phyloP scores from a whole-genome alignment of 1,140 invertebrate species.

The Lordiphosa collinella region DNA sequence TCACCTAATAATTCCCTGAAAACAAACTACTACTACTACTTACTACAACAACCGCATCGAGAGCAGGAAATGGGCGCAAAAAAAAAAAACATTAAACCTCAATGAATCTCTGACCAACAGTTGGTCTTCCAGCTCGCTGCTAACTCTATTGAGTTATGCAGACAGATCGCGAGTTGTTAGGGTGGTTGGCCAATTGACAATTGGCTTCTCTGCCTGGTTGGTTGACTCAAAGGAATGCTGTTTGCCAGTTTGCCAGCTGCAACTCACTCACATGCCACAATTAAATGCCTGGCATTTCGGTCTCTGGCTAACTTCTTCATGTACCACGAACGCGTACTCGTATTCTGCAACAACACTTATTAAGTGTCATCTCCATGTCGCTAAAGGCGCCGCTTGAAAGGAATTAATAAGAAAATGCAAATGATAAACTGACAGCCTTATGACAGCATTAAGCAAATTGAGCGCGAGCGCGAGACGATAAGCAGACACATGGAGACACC shows the following conservation, averaged over 20 bases:
- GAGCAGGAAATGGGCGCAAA: slow-evolving; percentile 23
- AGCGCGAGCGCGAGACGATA: slow-evolving; percentile 48
- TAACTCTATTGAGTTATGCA: slow-evolving; percentile 17
- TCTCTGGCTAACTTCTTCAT: not conserved
- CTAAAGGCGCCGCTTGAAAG: slow-evolving; percentile 51
- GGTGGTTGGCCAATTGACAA: slow-evolving; percentile 50
- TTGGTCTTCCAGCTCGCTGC: slow-evolving; percentile 24
- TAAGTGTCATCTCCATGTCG: slow-evolving; percentile 72
- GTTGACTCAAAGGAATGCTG: slow-evolving; percentile 38
- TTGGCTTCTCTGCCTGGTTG: slow-evolving; percentile 25
- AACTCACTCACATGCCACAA: slow-evolving; percentile 56
- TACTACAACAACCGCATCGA: slow-evolving; percentile 7
- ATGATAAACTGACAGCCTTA: slow-evolving; percentile 77
- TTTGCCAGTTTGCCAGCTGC: slow-evolving; percentile 36
- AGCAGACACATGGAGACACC: slow-evolving; percentile 32
- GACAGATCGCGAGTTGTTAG: slow-evolving; percentile 24
- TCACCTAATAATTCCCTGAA: slow-evolving; percentile 23
- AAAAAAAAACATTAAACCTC: not conserved
- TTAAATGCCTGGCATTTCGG: slow-evolving; percentile 50
- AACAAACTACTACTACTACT: too few species aligned
- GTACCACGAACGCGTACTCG: not conserved
- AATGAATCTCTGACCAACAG: slow-evolving; percentile 15
- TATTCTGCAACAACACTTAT: slow-evolving; percentile 27
- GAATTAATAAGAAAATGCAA: slow-evolving; percentile 43
- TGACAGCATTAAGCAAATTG: slow-evolving; percentile 77